Conservation (phyloP, 2,888 invertebrate genomes). For the Bugulina stolonifera region DNA sequence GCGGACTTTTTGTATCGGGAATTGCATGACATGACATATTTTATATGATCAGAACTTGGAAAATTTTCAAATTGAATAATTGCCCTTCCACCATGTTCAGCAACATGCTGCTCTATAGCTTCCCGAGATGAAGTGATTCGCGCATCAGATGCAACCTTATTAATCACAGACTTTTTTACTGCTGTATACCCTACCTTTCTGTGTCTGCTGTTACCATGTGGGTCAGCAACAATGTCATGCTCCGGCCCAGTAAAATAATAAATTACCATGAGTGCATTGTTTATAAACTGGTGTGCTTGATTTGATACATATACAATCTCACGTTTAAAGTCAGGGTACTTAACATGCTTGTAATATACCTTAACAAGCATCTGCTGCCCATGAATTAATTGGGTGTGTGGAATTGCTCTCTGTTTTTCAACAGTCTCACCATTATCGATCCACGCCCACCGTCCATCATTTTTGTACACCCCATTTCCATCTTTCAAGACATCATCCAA, state of each 20-base stretch:
- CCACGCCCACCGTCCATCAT: not conserved
- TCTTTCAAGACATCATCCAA: not conserved
- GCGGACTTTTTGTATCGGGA: not conserved
- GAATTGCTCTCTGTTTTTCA: not conserved
- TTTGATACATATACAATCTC: not conserved
- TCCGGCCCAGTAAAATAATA: not conserved
- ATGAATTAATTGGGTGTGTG: not conserved
- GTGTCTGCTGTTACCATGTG: not conserved
- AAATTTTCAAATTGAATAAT: not conserved
- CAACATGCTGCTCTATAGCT: not conserved
- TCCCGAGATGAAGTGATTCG: not conserved
- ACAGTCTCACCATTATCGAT: not conserved
- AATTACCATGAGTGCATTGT: not conserved
- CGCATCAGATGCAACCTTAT: not conserved
- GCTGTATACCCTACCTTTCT: not conserved
- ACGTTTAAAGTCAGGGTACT: not conserved
- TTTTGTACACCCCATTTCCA: not conserved
- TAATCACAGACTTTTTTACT: not conserved
- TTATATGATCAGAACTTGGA: not conserved
- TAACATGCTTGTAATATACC: not conserved
- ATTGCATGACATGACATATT: not conserved
- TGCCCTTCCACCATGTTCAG: not conserved
- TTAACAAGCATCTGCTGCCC: slow-evolving; percentile 1
- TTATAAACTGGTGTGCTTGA: not conserved
- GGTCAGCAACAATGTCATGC: not conserved